Conservation (phyloP, 2,888 invertebrate species). For the Augochlorella aurata region DNA sequence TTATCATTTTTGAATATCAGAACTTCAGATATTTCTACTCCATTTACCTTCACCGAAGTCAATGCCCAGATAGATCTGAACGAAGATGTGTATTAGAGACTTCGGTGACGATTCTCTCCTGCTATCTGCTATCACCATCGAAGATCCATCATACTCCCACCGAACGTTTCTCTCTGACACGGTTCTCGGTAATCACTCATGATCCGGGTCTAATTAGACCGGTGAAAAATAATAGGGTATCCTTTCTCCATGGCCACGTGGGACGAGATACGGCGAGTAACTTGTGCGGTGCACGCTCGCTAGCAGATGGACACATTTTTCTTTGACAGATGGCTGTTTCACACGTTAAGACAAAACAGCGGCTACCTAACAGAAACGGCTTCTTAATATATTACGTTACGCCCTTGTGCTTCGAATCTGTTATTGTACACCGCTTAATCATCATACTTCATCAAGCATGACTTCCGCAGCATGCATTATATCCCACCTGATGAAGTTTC, state of each 20-base stretch:
- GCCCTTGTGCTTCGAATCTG: conserved; percentile 64
- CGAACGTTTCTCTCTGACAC: background rate
- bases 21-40: background rate
- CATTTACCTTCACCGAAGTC: background rate
- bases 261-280: background rate
- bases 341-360: conserved; percentile 62
- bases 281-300: conserved; percentile 18
- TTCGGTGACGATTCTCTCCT: background rate
- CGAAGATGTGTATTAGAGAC: background rate
- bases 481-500: conserved; percentile 60
- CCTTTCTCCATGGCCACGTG: conserved; percentile 16
- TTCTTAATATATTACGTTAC: conserved; percentile 65
- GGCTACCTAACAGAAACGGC: conserved; percentile 57
- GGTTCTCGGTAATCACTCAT: conserved; percentile 32
- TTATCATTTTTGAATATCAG: background rate
- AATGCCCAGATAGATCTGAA: background rate
- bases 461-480: conserved; percentile 59
- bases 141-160: background rate
- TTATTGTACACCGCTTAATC: conserved; percentile 66
- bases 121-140: background rate
- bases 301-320: conserved; percentile 61
- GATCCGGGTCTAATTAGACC: conserved; percentile 32
- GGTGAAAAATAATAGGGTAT: conserved; percentile 29
- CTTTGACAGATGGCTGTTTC: conserved; percentile 65
- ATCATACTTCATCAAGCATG: conserved; percentile 66